phyloP scores from a whole-genome alignment of 2,113 vertebrate genomes.

The Progne subis region DNA sequence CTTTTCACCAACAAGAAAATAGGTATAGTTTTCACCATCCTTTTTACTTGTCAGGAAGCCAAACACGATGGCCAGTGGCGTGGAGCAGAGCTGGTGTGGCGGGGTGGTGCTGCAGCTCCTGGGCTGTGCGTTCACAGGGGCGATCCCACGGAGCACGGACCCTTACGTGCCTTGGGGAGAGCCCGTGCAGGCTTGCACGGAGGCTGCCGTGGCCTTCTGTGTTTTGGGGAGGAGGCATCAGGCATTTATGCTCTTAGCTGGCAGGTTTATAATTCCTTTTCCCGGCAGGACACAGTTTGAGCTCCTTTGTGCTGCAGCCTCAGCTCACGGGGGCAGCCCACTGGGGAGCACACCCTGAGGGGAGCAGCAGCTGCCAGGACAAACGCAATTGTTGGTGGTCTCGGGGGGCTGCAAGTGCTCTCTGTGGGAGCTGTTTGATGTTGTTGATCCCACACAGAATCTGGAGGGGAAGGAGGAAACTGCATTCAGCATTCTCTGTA shows the following conservation, averaged over 20 bases:
- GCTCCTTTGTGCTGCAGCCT: background rate
- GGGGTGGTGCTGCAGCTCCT: background rate
- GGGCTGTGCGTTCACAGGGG: fast-evolving
- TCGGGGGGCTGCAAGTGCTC: background rate
- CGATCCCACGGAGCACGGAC: background rate
- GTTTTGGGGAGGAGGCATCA: background rate
- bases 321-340: fast-evolving
- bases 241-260: background rate
- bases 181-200: fast-evolving
- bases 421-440: slow-evolving; percentile 1
- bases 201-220: background rate
- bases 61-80: background rate
- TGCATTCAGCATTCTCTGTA: background rate
- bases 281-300: background rate
- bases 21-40: background rate
- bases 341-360: background rate
- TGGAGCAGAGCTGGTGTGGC: fast-evolving
- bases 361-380: background rate
- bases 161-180: background rate
- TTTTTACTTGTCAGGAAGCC: background rate
- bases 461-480: background rate
- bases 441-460: background rate
- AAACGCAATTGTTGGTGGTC: background rate
- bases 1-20: background rate
- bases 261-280: background rate